These are phyloP conservation scores for Falco naumanni DNA, from an alignment of 2,797 vertebrate genomes.

Conservation along the genomic window DNA sequence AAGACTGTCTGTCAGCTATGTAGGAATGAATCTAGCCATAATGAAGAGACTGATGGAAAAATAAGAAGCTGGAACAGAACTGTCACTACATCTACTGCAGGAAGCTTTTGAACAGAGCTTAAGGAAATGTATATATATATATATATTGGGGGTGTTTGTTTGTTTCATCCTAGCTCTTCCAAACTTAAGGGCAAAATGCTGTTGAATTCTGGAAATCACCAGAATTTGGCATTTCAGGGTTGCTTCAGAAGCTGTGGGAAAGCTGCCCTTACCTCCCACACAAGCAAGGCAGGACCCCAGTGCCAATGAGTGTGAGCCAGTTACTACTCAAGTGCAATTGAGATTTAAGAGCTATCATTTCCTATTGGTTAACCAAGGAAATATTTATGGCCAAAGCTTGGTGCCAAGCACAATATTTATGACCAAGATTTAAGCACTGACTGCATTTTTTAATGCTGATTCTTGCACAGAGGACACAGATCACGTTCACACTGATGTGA, in stretches of 20 bases:
- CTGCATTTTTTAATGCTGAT: conserved; percentile 5
- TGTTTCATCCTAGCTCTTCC: neutral
- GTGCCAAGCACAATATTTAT: conserved; percentile 69
- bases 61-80: neutral
- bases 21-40: neutral
- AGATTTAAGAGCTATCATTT: conserved; percentile 64
- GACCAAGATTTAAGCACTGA: conserved; percentile 38
- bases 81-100: neutral
- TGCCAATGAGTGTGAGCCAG: conserved; percentile 43
- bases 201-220: neutral
- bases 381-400: conserved; percentile 64
- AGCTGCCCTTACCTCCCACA: neutral
- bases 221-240: neutral
- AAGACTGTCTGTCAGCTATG: neutral
- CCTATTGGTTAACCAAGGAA: conserved; percentile 66
- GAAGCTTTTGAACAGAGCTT: neutral
- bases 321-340: conserved; percentile 57
- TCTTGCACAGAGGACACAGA: neutral
- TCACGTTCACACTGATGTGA: neutral
- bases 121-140: neutral
- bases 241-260: conserved; percentile 34
- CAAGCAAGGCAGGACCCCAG: conserved; percentile 7
- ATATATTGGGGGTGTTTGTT: no score
- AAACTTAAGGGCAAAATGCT: neutral
- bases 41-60: neutral